Evolutionary conservation across 1,140 invertebrate genomes (phyloP), one percentile per base, ranked within the genome.

Genomic region (Dolichoris vasculosae): DNA sequence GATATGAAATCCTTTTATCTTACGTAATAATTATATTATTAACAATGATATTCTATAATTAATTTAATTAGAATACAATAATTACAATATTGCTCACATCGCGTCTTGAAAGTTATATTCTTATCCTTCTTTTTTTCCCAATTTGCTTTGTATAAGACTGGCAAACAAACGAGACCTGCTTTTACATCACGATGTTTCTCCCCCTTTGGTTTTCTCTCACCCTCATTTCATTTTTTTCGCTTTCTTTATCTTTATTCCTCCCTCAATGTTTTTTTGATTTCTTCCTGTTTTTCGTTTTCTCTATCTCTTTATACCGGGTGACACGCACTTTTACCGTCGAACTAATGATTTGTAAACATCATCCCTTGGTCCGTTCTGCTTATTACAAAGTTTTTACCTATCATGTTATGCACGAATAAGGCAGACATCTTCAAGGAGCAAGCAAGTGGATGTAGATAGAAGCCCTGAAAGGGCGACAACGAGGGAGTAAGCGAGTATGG

Each of bases 261-360:
- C 48, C 69, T 73, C 69, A 73, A 82, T n/a, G n/a, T 82, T 82
- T 23, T 73, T 46, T 82, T 67, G 32, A 23, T 0, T 55, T 30
- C 71, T 48, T 77, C 59, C 32, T 48, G 51, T 43, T 79, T 46
- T 80, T 59, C 63, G 38, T 43, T 23, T 46, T 23, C 67, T 69
- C 67, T 38, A 38, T 46, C 38, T 26, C 6, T n/a, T 17, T 73
- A 40, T 46, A 75, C 8, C n/a, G 71, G 38, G 6, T 35, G 23
- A 35, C 76, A 75, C 88, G 73, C 83, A 75, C 85, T 88, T 90
- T 86, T 87, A 87, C 86, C 78, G 82, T 82, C 88, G 83, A 73
- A 86, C 90, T 92, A 93, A 92, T 91, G 92, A 92, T 92, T 92
- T 92, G 90, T 91, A 93, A 93, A 93, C 89, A 92, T 88, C 86